Percentiles rank a stretch among this genome's conserved stretches.
These are phyloP conservation scores for Augiades crinisus DNA, from an alignment of 2,888 invertebrate species.

Conservation along the genomic window DNA sequence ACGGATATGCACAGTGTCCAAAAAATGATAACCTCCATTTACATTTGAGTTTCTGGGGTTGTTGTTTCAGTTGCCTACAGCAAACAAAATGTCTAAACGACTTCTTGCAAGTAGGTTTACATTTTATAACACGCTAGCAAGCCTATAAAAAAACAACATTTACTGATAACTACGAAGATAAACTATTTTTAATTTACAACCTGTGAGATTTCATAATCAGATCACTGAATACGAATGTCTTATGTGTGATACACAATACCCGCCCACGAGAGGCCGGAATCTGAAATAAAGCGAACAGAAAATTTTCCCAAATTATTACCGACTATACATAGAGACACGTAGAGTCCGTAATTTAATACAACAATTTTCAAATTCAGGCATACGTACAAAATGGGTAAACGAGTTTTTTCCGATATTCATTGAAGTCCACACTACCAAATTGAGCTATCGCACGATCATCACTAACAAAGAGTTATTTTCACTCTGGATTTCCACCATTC, in stretches of 20 bases:
- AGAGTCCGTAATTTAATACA: too few species aligned
- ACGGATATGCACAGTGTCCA: conserved; percentile 28
- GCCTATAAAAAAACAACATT: background rate
- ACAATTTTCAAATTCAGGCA: conserved; percentile 2
- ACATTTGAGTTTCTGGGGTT: background rate
- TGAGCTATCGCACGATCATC: conserved; percentile 26
- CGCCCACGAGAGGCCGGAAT: conserved; percentile 2
- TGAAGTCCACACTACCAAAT: conserved; percentile 29
- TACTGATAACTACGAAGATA: background rate
- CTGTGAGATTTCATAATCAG: conserved; percentile 15
- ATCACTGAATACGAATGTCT: background rate
- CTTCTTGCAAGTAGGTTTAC: background rate
- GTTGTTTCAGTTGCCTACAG: too few species aligned
- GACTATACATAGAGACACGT: too few species aligned
- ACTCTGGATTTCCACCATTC: conserved; percentile 32
- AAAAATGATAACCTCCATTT: background rate
- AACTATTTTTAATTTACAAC: conserved; percentile 11
- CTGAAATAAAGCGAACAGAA: too few species aligned
- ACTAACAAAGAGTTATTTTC: conserved; percentile 28
- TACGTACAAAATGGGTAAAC: background rate
- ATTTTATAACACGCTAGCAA: background rate
- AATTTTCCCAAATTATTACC: too few species aligned
- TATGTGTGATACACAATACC: background rate
- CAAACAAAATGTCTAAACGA: background rate
- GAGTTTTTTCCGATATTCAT: conserved; percentile 11